Evolutionary conservation across 2,888 invertebrate species (phyloP).

Genomic region (Calameuta filiformis): DNA sequence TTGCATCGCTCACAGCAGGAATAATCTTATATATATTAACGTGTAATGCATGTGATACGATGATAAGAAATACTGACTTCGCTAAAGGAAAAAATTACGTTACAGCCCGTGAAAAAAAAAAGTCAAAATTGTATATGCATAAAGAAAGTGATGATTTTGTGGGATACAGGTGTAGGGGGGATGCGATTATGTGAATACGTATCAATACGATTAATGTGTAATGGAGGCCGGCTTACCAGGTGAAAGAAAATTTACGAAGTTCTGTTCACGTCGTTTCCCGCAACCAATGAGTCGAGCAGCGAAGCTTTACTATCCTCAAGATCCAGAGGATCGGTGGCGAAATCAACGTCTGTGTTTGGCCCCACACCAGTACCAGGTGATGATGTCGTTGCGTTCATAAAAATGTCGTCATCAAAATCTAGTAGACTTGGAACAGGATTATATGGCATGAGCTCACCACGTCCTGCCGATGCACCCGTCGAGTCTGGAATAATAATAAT

Average conservation of each 20-base stretch:
- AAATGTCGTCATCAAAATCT: constrained; percentile 58
- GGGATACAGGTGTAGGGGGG: neutral
- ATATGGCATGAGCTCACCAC: constrained; percentile 59
- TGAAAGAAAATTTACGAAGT: neutral
- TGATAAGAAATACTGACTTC: neutral
- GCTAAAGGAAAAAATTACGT: too few relatives aligned
- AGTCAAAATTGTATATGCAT: neutral
- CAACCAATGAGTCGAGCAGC: constrained; percentile 48
- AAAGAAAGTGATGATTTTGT: neutral
- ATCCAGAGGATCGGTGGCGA: constrained; percentile 42
- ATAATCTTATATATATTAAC: neutral
- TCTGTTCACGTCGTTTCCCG: constrained; percentile 33
- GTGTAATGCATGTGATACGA: neutral
- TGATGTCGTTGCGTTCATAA: constrained; percentile 43
- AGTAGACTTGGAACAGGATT: constrained; percentile 48
- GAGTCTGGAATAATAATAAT: constrained; percentile 25
- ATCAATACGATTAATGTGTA: neutral
- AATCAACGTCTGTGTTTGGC: constrained; percentile 21
- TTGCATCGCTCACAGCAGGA: neutral
- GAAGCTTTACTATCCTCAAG: constrained; percentile 48
- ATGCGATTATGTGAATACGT: neutral
- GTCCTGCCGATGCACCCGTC: constrained; percentile 36
- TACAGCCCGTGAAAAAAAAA: too few relatives aligned
- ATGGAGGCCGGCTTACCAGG: neutral
- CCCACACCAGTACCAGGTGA: constrained; percentile 28